These are phyloP conservation scores for Athalia circularis DNA, from an alignment of 2,888 invertebrate genomes.

Conservation along the genomic window DNA sequence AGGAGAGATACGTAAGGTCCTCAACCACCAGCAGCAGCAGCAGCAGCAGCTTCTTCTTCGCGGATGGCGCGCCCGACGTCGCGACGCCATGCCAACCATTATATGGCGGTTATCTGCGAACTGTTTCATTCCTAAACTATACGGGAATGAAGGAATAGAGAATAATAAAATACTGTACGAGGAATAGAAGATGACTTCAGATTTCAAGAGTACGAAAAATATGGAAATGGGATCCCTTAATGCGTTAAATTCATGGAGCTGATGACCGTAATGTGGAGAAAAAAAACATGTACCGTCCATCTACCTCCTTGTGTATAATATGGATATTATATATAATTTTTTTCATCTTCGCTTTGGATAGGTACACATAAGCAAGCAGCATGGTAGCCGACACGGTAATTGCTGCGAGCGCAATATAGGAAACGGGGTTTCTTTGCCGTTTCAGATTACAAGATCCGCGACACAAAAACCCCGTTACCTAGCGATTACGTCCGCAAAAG, in stretches of 20 bases:
- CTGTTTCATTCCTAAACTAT: neutral
- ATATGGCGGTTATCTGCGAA: neutral
- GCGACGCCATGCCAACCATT: conserved; percentile 9
- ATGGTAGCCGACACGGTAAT: neutral
- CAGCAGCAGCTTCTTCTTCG: conserved; percentile 17
- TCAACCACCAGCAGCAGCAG: conserved; percentile 5
- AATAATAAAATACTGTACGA: neutral
- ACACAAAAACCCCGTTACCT: conserved; percentile 34
- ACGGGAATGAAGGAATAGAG: neutral
- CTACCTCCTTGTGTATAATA: no score
- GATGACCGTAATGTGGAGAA: no score
- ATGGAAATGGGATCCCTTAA: no score
- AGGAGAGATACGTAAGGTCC: neutral
- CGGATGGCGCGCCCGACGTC: conserved; percentile 31
- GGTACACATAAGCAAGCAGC: neutral
- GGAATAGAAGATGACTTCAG: neutral
- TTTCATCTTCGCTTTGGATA: no score
- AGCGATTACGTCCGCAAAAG: conserved; percentile 19
- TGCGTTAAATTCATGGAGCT: no score
- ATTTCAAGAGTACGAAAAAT: no score
- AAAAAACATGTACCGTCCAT: no score
- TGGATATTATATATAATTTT: no score
- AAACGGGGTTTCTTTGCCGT: conserved; percentile 12
- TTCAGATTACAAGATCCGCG: conserved; percentile 19
- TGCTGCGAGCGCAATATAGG: neutral